Conservation (phyloP, 2,797 vertebrate species). For the Muraenolepis orangiensis region DNA sequence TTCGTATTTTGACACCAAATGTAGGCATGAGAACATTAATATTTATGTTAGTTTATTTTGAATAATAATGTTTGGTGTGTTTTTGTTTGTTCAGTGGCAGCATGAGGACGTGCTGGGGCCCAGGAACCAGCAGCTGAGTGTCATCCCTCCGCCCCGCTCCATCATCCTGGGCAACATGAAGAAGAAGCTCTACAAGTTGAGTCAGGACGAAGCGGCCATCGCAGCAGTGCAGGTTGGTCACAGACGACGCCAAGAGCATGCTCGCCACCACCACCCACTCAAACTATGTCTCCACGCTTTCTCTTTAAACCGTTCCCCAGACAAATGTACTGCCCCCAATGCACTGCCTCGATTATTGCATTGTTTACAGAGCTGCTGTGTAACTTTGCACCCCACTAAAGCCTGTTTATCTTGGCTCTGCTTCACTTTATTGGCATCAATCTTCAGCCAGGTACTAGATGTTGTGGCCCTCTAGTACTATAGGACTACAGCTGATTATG, state of each 20-base stretch:
- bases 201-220: conserved; percentile 93
- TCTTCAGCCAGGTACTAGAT: too few species aligned
- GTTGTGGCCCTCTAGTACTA: too few species aligned
- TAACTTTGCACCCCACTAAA: not conserved
- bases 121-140: conserved; percentile 85
- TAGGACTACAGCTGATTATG: too few species aligned
- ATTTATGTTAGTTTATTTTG: too few species aligned
- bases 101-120: conserved; percentile 92
- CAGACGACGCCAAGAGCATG: not conserved
- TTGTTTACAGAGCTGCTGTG: not conserved
- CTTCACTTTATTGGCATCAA: too few species aligned
- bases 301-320: too few species aligned
- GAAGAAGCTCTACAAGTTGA: conserved; percentile 95
- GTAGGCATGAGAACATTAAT: too few species aligned
- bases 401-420: too few species aligned
- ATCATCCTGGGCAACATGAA: conserved; percentile 96
- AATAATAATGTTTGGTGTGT: not conserved
- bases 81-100: conserved; percentile 82
- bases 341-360: not conserved
- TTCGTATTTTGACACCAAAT: not conserved
- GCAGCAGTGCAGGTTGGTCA: conserved; percentile 83
- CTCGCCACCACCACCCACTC: not conserved
- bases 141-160: conserved; percentile 88
- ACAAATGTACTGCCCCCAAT: not conserved
- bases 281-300: not conserved